Evolutionary conservation across 2,888 invertebrate genomes (phyloP).

Genomic region (Erebia ligea): DNA sequence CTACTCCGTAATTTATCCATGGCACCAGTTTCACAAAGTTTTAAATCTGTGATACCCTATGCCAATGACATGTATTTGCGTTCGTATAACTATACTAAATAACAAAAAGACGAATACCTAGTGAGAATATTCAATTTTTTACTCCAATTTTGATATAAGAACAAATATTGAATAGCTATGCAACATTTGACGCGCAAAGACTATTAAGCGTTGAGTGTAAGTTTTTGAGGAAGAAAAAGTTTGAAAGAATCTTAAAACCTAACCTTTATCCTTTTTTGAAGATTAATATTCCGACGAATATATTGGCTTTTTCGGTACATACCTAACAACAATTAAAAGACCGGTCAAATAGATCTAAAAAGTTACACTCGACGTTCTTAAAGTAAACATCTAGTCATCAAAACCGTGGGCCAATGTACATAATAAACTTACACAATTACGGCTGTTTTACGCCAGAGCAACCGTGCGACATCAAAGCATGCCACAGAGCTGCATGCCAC

Average conservation of each 20-base stretch:
- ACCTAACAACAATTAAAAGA: no score
- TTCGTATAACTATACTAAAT: constrained; percentile 17
- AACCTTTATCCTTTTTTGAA: no score
- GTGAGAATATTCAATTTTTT: constrained; percentile 9
- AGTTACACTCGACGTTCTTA: constrained; percentile 23
- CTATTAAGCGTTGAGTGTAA: neutral
- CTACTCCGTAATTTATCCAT: neutral
- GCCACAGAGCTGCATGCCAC: no score
- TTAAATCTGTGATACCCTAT: constrained; percentile 9
- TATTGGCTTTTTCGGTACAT: no score
- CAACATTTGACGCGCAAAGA: constrained; percentile 21
- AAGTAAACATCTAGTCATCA: constrained; percentile 44
- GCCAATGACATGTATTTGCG: neutral
- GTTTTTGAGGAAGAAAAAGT: neutral
- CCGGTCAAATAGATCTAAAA: no score
- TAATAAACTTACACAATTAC: constrained; percentile 28
- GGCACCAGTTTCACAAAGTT: neutral
- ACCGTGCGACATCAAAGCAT: no score
- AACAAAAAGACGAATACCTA: constrained; percentile 1
- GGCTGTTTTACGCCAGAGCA: no score
- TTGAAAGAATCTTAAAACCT: no score
- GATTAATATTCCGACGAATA: no score
- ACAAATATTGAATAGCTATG: constrained; percentile 17
- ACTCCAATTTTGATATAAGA: constrained; percentile 8
- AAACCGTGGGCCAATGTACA: constrained; percentile 41